Base-by-base conservation (phyloP, 2,113 vertebrate species). In the Oryzias curvinotus region DNA sequence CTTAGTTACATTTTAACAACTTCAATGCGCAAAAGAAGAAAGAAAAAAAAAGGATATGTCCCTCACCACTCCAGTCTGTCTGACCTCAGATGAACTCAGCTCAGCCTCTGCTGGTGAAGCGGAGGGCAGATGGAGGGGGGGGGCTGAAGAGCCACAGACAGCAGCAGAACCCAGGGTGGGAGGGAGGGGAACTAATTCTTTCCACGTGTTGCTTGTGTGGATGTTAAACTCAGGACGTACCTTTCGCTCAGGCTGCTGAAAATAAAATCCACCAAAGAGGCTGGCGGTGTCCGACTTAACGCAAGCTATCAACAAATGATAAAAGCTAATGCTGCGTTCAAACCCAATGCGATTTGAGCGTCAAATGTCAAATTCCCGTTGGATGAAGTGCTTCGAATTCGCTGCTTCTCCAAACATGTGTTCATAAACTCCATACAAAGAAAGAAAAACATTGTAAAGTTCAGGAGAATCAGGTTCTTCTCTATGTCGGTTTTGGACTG, bases 61-160 rank as follows among this genome's bases (percentile, higher is more conserved):
- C 42, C 41, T 81, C 67, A 36, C 51, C 66, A 64, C 65, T 81
- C 19, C 47, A 75, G 53, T 71, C 76, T 75, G 64, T 71, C 75
- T 85, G 84, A 87, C 83, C 86, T 85, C 48, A 58, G 21, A 55
- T 84, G 74, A 87, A 77, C 76, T 83, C 43, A 66, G 26, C 72
- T 74, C 68, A 57, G 30, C 56, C 43, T 30, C 44, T 63, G 67
- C 80, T 81, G 68, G 28, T 71, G 65, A 73, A 63, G 71, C 65
- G 73, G 46, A 77, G 77, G 36, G 53, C 53, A 23, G 21, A 23
- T 23, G 21, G 21, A 23, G 21, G 68, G 68, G n/a, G 44, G 45
- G 25, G 19, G 50, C 52, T 41, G 52, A 47, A 67, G 62, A 50
- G 62, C 52, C 26, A 43, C 44, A 69, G 16, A 64, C 54, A 65